Evolutionary conservation across 2,888 invertebrate species (phyloP).

Genomic region (Brachyptera putata): DNA sequence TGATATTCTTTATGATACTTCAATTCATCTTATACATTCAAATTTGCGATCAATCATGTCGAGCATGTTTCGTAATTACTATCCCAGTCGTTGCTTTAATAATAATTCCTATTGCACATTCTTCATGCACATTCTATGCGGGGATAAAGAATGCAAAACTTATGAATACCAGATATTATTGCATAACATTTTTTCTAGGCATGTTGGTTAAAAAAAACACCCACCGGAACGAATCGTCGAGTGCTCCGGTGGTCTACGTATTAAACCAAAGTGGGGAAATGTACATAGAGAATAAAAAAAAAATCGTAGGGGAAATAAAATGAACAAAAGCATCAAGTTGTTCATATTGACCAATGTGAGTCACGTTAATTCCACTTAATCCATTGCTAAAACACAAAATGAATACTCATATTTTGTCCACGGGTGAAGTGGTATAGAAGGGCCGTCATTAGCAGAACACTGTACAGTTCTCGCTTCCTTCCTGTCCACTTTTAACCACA

Average conservation of each 20-base stretch:
- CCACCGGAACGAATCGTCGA: too few species aligned
- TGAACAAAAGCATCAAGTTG: neutral
- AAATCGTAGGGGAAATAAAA: neutral
- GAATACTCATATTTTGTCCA: neutral
- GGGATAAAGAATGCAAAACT: too few species aligned
- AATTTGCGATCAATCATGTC: too few species aligned
- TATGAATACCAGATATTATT: neutral
- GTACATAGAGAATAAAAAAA: neutral
- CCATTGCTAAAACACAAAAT: neutral
- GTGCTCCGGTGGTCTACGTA: too few species aligned
- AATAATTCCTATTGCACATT: too few species aligned
- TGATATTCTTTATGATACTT: too few species aligned
- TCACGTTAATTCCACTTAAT: constrained; percentile 11
- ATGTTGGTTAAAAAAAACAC: constrained; percentile 24
- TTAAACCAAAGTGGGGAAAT: neutral
- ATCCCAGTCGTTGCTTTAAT: too few species aligned
- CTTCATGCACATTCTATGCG: too few species aligned
- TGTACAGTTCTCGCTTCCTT: neutral
- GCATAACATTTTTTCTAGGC: constrained; percentile 25
- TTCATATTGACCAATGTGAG: constrained; percentile 6
- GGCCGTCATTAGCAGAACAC: neutral
- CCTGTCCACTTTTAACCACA: neutral
- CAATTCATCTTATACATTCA: too few species aligned
- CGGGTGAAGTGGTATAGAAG: neutral
- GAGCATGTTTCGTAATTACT: too few species aligned